A percentile compares a stretch with the other conserved stretches of the same genome.
Conservation (phyloP, 2,113 vertebrate species). For the human (Homo sapiens) region GRCh38 chr2:129057501-129058000, state of each 20-base stretch:
- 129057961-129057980: too few relatives aligned
- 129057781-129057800: not conserved
- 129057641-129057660: not conserved
- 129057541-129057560: not conserved
- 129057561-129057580: not conserved
- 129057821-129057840: not conserved
- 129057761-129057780: too few relatives aligned
- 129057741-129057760: too few relatives aligned
- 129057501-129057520: not conserved
- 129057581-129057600: not conserved
- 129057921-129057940: fast-evolving
- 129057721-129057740: not conserved
- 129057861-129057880: not conserved
- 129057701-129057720: not conserved
- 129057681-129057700: fast-evolving
- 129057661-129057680: not conserved
- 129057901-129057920: fast-evolving
- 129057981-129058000: too few relatives aligned
- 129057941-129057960: not conserved
- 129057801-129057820: not conserved
- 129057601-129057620: not conserved
- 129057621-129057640: not conserved
- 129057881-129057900: fast-evolving
- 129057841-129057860: not conserved
- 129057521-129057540: not conserved